These are phyloP conservation scores for Morone saxatilis DNA, from an alignment of 2,113 vertebrate genomes.

Conservation along the genomic window DNA sequence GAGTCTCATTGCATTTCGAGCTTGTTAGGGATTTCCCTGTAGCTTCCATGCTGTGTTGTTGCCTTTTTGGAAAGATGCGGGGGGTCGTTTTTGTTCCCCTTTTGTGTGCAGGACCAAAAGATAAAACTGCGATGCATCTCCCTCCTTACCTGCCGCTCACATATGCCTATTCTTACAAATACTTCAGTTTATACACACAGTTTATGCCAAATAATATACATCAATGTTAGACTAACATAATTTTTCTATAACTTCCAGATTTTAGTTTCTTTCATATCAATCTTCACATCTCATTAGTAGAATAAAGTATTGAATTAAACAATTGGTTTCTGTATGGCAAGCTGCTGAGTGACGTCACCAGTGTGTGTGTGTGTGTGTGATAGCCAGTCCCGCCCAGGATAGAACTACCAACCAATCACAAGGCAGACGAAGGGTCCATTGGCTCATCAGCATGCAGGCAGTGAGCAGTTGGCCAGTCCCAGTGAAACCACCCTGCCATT, in stretches of 20 bases:
- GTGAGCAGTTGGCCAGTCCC: slow-evolving; percentile 53
- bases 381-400: slow-evolving; percentile 33
- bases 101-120: slow-evolving; percentile 44
- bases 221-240: not conserved
- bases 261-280: slow-evolving; percentile 2
- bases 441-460: slow-evolving; percentile 75
- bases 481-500: slow-evolving; percentile 78
- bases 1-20: slow-evolving; percentile 80
- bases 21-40: slow-evolving; percentile 79
- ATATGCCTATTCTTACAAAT: not conserved
- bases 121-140: not conserved
- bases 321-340: slow-evolving; percentile 15
- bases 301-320: slow-evolving; percentile 6
- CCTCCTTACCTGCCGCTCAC: slow-evolving; percentile 21
- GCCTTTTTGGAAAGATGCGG: slow-evolving; percentile 67
- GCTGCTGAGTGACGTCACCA: slow-evolving; percentile 40
- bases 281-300: slow-evolving; percentile 24
- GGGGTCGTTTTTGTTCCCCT: slow-evolving; percentile 47
- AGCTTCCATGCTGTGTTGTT: slow-evolving; percentile 77
- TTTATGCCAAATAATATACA: not conserved
- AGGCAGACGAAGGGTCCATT: slow-evolving; percentile 20
- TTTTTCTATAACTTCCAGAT: not conserved
- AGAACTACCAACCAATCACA: slow-evolving; percentile 47
- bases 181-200: not conserved
- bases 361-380: not conserved